Conservation (phyloP, 2,797 vertebrate genomes). For the Xenopus petersii region DNA sequence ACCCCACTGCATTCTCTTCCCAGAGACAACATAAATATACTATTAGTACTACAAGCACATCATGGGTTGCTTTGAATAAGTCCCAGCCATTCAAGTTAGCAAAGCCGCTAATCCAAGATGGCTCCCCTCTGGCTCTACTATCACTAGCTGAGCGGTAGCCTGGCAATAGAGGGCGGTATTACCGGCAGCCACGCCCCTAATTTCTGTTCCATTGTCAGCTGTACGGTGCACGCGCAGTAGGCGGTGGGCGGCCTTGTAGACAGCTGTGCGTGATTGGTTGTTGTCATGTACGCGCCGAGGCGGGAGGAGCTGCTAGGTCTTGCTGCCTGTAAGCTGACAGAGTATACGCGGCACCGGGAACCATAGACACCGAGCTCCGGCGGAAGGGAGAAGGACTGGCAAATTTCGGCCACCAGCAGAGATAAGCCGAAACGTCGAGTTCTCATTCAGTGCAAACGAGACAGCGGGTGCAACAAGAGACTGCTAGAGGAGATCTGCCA, state of each 20-base stretch:
- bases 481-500: too few relatives aligned
- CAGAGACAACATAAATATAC: too few relatives aligned
- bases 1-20: too few relatives aligned
- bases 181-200: background rate
- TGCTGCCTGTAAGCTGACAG: background rate
- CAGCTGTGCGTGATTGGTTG: background rate
- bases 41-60: too few relatives aligned
- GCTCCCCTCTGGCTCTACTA: background rate
- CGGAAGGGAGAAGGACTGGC: too few relatives aligned
- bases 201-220: background rate
- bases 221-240: conserved; percentile 3
- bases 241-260: background rate
- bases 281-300: conserved; percentile 1
- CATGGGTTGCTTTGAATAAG: too few relatives aligned
- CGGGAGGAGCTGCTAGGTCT: conserved; percentile 17
- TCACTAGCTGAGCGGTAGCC: background rate
- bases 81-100: too few relatives aligned
- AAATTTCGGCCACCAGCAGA: too few relatives aligned
- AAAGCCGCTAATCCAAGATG: conserved; percentile 8
- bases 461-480: too few relatives aligned
- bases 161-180: background rate
- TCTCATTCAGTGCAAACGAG: too few relatives aligned
- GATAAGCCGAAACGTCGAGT: too few relatives aligned
- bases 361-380: background rate
- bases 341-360: conserved; percentile 15